phyloP scores from a whole-genome alignment of 2,797 vertebrate genomes.

The Capromys pilorides region DNA sequence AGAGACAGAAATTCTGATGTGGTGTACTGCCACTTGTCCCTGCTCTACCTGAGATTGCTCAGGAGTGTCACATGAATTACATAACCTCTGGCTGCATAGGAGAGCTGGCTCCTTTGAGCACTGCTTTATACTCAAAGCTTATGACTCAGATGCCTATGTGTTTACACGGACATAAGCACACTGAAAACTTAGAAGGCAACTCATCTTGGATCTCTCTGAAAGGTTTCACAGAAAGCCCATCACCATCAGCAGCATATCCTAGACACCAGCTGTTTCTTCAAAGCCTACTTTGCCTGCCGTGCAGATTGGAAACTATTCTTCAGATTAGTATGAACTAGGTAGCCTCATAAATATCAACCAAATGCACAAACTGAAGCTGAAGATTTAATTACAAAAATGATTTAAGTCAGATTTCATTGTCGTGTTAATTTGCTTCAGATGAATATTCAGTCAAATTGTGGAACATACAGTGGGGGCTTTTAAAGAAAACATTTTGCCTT shows the following conservation, averaged over 20 bases:
- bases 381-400: slow-evolving; percentile 8
- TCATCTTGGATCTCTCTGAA: neutral
- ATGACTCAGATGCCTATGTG: neutral
- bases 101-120: slow-evolving; percentile 8
- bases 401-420: slow-evolving; percentile 15
- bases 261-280: neutral
- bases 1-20: neutral
- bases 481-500: slow-evolving; percentile 19
- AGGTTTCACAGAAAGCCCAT: neutral
- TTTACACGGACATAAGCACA: neutral
- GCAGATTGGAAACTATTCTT: neutral
- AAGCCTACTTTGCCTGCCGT: neutral
- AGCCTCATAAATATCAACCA: neutral
- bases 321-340: neutral
- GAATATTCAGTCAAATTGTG: slow-evolving; percentile 20
- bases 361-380: neutral
- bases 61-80: slow-evolving; percentile 20
- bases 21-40: neutral
- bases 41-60: neutral
- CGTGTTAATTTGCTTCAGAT: neutral
- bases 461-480: neutral
- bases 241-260: neutral
- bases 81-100: neutral
- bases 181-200: slow-evolving; percentile 9
- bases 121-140: slow-evolving; percentile 9